Percentiles rank a stretch among this genome's conserved stretches.
phyloP scores from a whole-genome alignment of 1,140 invertebrate genomes.

The Episyrphus balteatus region DNA sequence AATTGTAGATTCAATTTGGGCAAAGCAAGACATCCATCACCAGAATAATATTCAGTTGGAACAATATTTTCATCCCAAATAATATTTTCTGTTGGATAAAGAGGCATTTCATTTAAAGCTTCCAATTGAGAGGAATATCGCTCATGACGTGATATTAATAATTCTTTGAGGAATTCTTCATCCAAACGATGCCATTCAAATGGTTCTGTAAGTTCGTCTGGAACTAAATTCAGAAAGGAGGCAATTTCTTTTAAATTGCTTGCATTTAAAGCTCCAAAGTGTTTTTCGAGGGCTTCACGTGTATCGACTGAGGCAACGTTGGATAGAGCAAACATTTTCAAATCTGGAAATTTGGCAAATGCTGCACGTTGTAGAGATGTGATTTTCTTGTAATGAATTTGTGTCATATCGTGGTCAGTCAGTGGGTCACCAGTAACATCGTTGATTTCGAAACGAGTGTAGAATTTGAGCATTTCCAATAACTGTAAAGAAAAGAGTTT shows the following conservation, averaged over 20 bases:
- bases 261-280: conserved; percentile 65
- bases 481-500: conserved; percentile 52
- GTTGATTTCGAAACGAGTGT: conserved; percentile 95
- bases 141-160: conserved; percentile 81
- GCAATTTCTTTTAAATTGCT: conserved; percentile 75
- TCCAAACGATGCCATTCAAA: conserved; percentile 64
- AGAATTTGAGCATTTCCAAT: conserved; percentile 92
- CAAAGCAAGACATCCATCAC: conserved; percentile 87
- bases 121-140: conserved; percentile 84
- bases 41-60: conserved; percentile 93
- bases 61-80: conserved; percentile 99
- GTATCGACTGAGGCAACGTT: conserved; percentile 94
- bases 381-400: conserved; percentile 85
- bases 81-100: conserved; percentile 96
- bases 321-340: conserved; percentile 76
- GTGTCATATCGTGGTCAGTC: conserved; percentile 86
- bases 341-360: conserved; percentile 83
- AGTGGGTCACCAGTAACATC: conserved; percentile 91
- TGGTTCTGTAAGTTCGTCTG: conserved; percentile 54
- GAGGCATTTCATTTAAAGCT: conserved; percentile 92
- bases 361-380: conserved; percentile 84
- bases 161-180: conserved; percentile 70
- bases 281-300: conserved; percentile 69
- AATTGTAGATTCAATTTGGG: conserved; percentile 99
- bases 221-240: conserved; percentile 75